Base-by-base conservation (phyloP, 2,797 vertebrate genomes). In the Rhinophrynus dorsalis region DNA sequence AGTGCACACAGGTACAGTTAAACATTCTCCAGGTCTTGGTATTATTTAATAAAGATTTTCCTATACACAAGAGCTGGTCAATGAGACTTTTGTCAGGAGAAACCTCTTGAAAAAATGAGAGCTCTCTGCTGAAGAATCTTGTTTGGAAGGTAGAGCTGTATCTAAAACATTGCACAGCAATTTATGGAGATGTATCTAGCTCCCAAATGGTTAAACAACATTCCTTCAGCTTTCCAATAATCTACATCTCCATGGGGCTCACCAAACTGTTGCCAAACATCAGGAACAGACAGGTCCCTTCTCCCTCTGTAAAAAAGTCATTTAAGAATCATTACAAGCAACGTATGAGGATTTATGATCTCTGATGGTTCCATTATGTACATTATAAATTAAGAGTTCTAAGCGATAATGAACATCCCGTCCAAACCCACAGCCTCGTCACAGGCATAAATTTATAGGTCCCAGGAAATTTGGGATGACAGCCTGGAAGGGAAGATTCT, bases 301-400 rank as follows among this genome's bases (percentile, higher is more conserved):
- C 37, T 21, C 24, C 58, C 52, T n/a, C 18, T 54, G 47, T 69
- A 44, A 55, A 20, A 47, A 62, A 61, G 35, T 27, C 67, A 55
- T 69, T 69, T 69, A 69, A 26, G 48, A 61, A 69, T 69, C 48
- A 62, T 69, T 69, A 69, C 13, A 20, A 27, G 3, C 10, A 52
- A n/a, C 18, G n/a, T 5, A 1, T 3, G 47, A 40, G 57, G 58
- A 69, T 69, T 69, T 69, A 62, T 35, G 48, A 13, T 12, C 37
- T 17, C 47, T 6, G 35, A 18, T 27, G 20, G 18, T 30, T 42
- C 45, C 67, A 69, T 69, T 69, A 54, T 55, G n/a, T 30, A 29
- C 57, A 54, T 15, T 24, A 51, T 61, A 69, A 69, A 69, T 69
- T 61, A 44, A 18, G 38, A 33, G 23, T 54, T 21, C 33, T 69